Evolutionary conservation across 1,140 invertebrate species (phyloP).

Genomic region (Solenopsis fugax): DNA sequence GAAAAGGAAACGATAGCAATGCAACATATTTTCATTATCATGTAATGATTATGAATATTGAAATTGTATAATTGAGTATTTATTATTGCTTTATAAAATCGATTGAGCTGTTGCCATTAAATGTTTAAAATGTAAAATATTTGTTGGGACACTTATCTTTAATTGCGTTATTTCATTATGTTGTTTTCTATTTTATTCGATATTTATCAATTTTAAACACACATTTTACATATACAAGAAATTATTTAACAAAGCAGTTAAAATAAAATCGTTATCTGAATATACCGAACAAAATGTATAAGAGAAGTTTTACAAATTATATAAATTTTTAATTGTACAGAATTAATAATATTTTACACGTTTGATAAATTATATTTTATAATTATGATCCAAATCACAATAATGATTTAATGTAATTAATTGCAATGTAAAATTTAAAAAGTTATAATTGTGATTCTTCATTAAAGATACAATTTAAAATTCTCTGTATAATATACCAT

Average conservation of each 20-base stretch:
- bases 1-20: neutral
- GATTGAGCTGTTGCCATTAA: neutral
- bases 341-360: neutral
- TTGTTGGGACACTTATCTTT: neutral
- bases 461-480: constrained; percentile 3
- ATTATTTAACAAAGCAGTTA: constrained; percentile 7
- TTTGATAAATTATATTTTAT: constrained; percentile 15
- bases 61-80: neutral
- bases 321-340: neutral
- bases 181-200: neutral
- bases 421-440: constrained; percentile 12
- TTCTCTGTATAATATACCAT: neutral
- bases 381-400: neutral
- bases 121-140: neutral
- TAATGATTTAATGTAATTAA: neutral
- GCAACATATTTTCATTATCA: neutral
- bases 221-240: neutral
- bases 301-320: constrained; percentile 1
- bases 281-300: neutral
- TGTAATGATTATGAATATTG: neutral
- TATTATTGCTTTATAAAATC: constrained; percentile 12
- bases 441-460: neutral
- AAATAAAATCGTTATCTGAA: neutral
- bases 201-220: constrained; percentile 9
- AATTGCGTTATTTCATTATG: neutral